A percentile compares a stretch with the other conserved stretches of the same genome.
These are phyloP conservation scores for Slavum lentiscoides DNA, from an alignment of 2,888 invertebrate genomes.

Conservation along the genomic window DNA sequence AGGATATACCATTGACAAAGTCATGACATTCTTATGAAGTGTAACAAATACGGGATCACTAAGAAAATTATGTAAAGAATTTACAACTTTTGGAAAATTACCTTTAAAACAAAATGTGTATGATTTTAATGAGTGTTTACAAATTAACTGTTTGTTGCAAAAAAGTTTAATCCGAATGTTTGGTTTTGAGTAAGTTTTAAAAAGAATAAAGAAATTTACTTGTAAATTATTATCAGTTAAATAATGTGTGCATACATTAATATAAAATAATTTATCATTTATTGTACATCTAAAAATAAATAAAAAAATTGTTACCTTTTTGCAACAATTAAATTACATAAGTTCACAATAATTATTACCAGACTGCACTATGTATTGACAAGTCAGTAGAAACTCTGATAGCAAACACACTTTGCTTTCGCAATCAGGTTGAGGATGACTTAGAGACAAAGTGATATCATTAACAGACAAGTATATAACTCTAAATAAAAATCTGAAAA, in stretches of 20 bases:
- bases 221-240: neutral
- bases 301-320: neutral
- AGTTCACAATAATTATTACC: slow-evolving; percentile 40
- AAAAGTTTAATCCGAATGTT: neutral
- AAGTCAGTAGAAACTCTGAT: slow-evolving; percentile 52
- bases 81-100: slow-evolving; percentile 49
- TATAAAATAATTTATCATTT: too few relatives aligned
- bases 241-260: too few relatives aligned
- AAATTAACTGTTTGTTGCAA: neutral
- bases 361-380: slow-evolving; percentile 51
- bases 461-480: slow-evolving; percentile 47
- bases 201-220: neutral
- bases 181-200: neutral
- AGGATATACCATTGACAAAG: slow-evolving; percentile 41
- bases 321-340: neutral
- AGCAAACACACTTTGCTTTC: slow-evolving; percentile 29
- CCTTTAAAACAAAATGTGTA: slow-evolving; percentile 28
- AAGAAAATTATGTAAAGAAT: slow-evolving; percentile 16
- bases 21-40: slow-evolving; percentile 46
- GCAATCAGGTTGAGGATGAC: slow-evolving; percentile 40
- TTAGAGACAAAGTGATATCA: slow-evolving; percentile 32
- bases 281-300: neutral
- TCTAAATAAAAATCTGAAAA: slow-evolving; percentile 51
- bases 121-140: neutral
- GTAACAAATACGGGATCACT: slow-evolving; percentile 30